Evolutionary conservation across 2,888 invertebrate species (phyloP).

Genomic region (Drosophila barbarae): DNA sequence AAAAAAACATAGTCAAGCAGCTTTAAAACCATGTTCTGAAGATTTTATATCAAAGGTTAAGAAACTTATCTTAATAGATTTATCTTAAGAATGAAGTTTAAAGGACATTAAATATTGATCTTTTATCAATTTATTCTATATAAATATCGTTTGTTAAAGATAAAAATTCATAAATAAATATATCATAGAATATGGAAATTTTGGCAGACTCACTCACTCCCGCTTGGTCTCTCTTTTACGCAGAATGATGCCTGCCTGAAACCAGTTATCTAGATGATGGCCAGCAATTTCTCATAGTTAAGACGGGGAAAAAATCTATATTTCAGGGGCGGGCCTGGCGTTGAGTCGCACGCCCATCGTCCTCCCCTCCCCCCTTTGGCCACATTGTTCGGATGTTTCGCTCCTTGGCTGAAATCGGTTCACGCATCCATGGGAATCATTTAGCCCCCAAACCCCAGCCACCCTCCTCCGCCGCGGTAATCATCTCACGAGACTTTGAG

Average conservation of each 20-base stretch:
- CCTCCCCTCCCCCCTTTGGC: neutral
- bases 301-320: constrained; percentile 8
- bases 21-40: neutral
- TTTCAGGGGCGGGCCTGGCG: constrained; percentile 18
- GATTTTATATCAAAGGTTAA: neutral
- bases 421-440: constrained; percentile 14
- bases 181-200: neutral
- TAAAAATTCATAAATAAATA: neutral
- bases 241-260: constrained; percentile 10
- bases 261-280: constrained; percentile 22
- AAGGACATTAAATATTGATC: too few species aligned
- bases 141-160: too few species aligned
- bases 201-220: neutral
- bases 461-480: neutral
- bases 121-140: too few species aligned
- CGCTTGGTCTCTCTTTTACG: neutral
- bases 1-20: neutral
- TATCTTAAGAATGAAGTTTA: too few species aligned
- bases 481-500: constrained; percentile 11
- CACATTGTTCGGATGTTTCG: constrained; percentile 16
- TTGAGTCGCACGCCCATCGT: constrained; percentile 17
- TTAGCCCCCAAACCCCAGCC: neutral
- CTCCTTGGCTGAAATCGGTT: constrained; percentile 15
- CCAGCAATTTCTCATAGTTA: constrained; percentile 25
- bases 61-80: too few species aligned